Conservation (phyloP, 2,797 vertebrate genomes). For the Tapirus indicus region DNA sequence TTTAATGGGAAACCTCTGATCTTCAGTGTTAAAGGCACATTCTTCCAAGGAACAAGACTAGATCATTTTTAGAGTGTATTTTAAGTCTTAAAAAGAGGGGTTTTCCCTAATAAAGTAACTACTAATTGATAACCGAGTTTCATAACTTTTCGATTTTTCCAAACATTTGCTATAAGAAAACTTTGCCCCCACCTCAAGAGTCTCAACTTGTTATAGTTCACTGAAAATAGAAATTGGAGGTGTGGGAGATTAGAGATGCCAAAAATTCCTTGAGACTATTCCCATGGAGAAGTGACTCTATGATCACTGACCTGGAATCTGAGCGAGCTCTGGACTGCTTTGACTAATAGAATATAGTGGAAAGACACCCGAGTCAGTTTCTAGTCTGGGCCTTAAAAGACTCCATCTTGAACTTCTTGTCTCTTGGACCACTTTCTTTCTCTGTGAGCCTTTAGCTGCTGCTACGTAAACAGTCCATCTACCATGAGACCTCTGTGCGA, state of each 20-base stretch:
- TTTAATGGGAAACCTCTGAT: background rate
- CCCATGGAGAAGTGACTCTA: background rate
- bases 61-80: background rate
- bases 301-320: background rate
- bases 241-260: background rate
- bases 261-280: background rate
- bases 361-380: background rate
- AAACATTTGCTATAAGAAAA: background rate
- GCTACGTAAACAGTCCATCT: background rate
- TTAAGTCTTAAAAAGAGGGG: background rate
- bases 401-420: background rate
- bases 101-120: background rate
- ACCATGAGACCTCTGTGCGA: background rate
- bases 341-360: background rate
- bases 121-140: background rate
- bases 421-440: background rate
- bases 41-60: background rate
- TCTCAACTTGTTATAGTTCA: background rate
- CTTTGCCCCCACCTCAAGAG: background rate
- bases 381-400: background rate
- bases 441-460: background rate
- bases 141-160: background rate
- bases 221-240: background rate
- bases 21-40: background rate
- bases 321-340: background rate